A percentile compares a stretch with the other conserved stretches of the same genome.
phyloP scores from a whole-genome alignment of 2,888 invertebrate genomes.

The Tenthredo distinguenda region DNA sequence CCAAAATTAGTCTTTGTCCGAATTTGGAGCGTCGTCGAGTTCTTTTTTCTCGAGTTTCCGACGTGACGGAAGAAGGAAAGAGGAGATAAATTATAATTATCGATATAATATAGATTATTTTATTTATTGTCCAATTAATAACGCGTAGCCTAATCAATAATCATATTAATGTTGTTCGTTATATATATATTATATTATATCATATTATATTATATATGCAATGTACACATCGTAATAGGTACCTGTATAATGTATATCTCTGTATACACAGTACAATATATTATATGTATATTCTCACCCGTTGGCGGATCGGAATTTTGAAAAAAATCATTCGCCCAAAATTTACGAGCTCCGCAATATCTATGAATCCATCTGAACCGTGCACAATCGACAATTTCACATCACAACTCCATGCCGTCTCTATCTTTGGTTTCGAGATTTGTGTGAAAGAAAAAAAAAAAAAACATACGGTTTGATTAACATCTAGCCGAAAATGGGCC shows the following conservation, averaged over 20 bases:
- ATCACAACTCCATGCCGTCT: not conserved
- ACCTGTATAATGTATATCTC: slow-evolving; percentile 52
- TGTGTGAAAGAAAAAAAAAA: no score
- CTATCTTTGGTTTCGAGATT: no score
- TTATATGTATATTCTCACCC: not conserved
- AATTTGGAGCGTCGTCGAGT: slow-evolving; percentile 5
- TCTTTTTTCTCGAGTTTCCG: not conserved
- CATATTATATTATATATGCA: slow-evolving; percentile 49
- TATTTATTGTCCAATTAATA: slow-evolving; percentile 73
- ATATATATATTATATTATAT: slow-evolving; percentile 50
- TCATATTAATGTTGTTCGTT: slow-evolving; percentile 75
- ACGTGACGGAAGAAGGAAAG: not conserved
- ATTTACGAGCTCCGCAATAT: not conserved
- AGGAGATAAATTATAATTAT: not conserved
- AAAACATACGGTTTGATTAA: no score
- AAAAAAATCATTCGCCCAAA: not conserved
- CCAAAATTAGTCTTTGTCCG: slow-evolving; percentile 31
- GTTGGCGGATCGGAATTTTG: not conserved
- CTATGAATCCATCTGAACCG: not conserved
- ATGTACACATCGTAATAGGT: slow-evolving; percentile 61
- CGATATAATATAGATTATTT: slow-evolving; percentile 66
- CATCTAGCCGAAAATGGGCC: no score
- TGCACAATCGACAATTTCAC: not conserved
- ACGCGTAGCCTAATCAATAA: slow-evolving; percentile 66
- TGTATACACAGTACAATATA: slow-evolving; percentile 18